Evolutionary conservation across 2,113 vertebrate species (phyloP), one percentile per base, ranked within the genome.

Genomic region (Podarcis raffonei): DNA sequence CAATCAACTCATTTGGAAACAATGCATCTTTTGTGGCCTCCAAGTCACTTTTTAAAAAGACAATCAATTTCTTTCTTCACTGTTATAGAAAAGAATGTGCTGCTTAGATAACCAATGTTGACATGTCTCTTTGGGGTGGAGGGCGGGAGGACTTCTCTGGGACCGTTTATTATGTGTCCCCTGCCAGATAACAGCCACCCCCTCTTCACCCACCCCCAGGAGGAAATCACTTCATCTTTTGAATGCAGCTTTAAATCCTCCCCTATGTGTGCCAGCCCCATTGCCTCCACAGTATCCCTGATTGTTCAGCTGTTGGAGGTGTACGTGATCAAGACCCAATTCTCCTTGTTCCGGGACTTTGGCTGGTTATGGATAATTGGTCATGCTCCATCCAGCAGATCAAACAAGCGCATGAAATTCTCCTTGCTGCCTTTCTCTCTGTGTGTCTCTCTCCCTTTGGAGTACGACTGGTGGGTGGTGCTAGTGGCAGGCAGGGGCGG

Each of bases 51-150:
- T 94, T 93, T 82, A 93, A 95, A 92, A 95, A 92, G 89, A 95
- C 93, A 96, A 92, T 95, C 1, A 16, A 88, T 96, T 95, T 94
- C 94, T 95, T 96, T 96, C 94, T 96, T 95, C 66, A 16, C 82
- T 1, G 1, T 86, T 79, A 80, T 0, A 93, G 87, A 94, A 94
- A 94, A 93, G 90, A 86, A 87, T 74, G 93, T 84, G 71, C 91
- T 94, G 88, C 91, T 94, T 93, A 90, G 91, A 91, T 94, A 95
- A 93, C 18, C 0, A 89, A 83, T 90, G 87, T 89, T 93, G 92
- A 95, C 95, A 93, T 86, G 86, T 95, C 90, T 94, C 87, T 20
- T 85, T 62, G 59, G 32, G 48, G 89, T 83, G 87, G 78, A 78
- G 68, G 68, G 62, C 86, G 81, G 80, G 89, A 88, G 76, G 81